These are phyloP conservation scores for Sorex araneus DNA, from an alignment of 2,113 vertebrate genomes.

Conservation along the genomic window DNA sequence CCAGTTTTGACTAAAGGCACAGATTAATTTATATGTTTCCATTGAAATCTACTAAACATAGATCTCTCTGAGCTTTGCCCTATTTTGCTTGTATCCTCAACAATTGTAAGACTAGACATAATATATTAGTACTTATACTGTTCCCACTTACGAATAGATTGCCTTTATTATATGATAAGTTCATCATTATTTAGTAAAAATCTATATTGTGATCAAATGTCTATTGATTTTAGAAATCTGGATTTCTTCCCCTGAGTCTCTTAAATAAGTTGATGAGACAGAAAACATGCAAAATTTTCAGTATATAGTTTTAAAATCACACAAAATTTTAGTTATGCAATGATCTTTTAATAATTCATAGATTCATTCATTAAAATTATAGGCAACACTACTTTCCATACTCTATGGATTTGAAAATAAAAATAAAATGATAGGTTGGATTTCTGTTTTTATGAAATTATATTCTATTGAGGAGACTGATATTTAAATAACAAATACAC, in stretches of 20 bases:
- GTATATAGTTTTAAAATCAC: not conserved
- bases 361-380: not conserved
- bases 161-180: not conserved
- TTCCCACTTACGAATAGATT: not conserved
- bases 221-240: constrained; percentile 23
- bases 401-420: not conserved
- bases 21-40: not conserved
- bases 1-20: not conserved
- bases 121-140: not conserved
- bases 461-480: not conserved
- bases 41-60: not conserved
- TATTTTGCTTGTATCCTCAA: not conserved
- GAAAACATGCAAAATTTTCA: not conserved
- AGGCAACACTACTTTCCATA: not conserved
- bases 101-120: not conserved
- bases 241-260: not conserved
- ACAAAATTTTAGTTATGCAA: not conserved
- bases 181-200: not conserved
- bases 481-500: not conserved
- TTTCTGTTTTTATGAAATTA: not conserved
- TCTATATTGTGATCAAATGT: not conserved
- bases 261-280: constrained; percentile 13
- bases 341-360: not conserved
- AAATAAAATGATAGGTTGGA: not conserved
- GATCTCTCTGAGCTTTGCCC: not conserved